Base-by-base conservation (phyloP, 1,140 invertebrate genomes). In the Drosophila melanica region DNA sequence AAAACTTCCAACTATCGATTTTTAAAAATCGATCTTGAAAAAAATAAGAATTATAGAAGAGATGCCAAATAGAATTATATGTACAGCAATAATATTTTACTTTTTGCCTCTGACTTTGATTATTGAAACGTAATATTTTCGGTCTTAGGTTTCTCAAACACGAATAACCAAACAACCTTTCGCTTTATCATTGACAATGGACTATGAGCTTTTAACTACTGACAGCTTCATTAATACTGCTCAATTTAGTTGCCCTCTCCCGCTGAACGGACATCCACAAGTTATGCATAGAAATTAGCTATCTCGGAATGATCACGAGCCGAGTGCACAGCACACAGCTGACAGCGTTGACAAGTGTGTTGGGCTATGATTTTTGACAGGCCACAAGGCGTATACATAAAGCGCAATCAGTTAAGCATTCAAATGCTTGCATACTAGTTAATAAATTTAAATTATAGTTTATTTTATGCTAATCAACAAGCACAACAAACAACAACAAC, bases 291-390 rank as follows among this genome's bases (percentile, higher is more conserved):
- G 68, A 59, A 67, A 68, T 72, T 74, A 72, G 75, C 66, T 47
- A 35, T 64, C 44, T 54, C 35, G 62, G 59, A 79, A 54, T 62
- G 75, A 70, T 74, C 60, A 74, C 57, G 57, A 63, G 47, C n/a
- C 62, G 55, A 81, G 37, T 68, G 70, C 47, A 50, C 33, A 35
- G 23, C 35, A 64, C 47, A 50, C 3, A 35, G 33, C 35, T 72
- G 66, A 75, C 73, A 75, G 65, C 69, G 85, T 75, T 90, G 82
- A 91, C 90, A 91, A 91, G 90, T 91, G 90, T 82, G 73, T 65
- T 82, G 79, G 80, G 75, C 79, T 77, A 90, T 90, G 55, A 63
- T 62, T 90, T 90, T 78, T 90, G 90, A 91, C 90, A 90, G 73
- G 54, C 63, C 74, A 75, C 75, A 73, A 68, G 71, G 73, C 73